Evolutionary conservation across 2,888 invertebrate species (phyloP), one percentile per base, ranked within the genome.

Genomic region (Pollenia amentaria): DNA sequence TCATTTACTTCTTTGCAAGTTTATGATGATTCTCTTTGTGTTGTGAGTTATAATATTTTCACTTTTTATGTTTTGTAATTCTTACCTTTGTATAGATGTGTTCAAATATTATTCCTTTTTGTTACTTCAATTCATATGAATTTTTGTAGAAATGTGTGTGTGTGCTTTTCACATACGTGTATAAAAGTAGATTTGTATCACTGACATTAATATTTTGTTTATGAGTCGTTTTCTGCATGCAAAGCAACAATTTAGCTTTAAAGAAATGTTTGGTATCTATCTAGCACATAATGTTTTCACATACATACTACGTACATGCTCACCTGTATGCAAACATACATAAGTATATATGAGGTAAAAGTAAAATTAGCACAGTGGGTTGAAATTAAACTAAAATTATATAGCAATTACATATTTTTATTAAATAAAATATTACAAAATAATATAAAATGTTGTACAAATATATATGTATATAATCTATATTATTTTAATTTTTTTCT

Each of bases 221-320:
- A 55, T 40, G 14, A 44, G 48, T n/a, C 42, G 29, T 76, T 53
- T 55, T 67, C 44, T 78, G 85, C 78, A 79, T 82, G 85, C 62
- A 64, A 82, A 82, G 38, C 69, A 78, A 86, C 75, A 86, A 78
- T 86, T 82, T 78, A 55, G 16, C 12, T 46, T 72, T 55, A 48
- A 44, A 72, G 64, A 77, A 77, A 65, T 55, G 12, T 57, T 55
- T 77, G 64, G 18, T 75, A 69, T 51, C 48, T 55, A 69, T 72
- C 18, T 55, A 4, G 38, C 21, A 64, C 40, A 18, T 64, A 73
- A 70, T 67, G 48, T 51, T 79, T 40, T 40, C 21, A 44, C 77
- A 57, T 60, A 14, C 60, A 57, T 46, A n/a, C 38, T 65, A 21
- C 18, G 29, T 29, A 1, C 21, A 21, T 11, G 29, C 21, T 6